phyloP scores from a whole-genome alignment of 2,888 invertebrate species.

The Drosophila neoperkinsi region DNA sequence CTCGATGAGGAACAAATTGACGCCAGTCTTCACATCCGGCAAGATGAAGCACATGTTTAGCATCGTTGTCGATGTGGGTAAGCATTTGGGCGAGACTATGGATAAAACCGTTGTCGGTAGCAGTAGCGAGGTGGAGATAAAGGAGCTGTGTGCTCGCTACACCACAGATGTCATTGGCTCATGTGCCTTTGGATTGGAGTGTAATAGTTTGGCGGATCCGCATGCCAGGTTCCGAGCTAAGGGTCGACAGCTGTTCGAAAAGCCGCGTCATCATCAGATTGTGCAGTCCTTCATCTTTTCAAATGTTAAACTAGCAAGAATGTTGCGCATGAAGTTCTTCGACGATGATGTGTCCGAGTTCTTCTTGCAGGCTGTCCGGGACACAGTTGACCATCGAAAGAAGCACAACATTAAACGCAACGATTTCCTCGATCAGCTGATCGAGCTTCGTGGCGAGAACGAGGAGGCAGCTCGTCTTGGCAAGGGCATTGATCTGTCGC shows the following conservation, averaged over 20 bases:
- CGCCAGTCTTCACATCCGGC: constrained; percentile 86
- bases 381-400: constrained; percentile 84
- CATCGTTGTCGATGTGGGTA: constrained; percentile 50
- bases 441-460: constrained; percentile 78
- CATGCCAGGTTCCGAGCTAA: constrained; percentile 80
- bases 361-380: constrained; percentile 84
- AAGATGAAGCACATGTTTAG: constrained; percentile 86
- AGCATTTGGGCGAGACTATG: constrained; percentile 34
- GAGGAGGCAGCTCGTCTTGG: constrained; percentile 41
- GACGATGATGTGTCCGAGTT: constrained; percentile 70
- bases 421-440: constrained; percentile 86
- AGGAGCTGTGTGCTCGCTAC: constrained; percentile 85
- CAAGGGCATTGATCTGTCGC: constrained; percentile 60
- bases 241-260: constrained; percentile 66
- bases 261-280: constrained; percentile 51
- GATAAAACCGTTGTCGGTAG: not conserved
- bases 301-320: constrained; percentile 61
- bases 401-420: constrained; percentile 82
- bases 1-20: constrained; percentile 84
- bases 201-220: constrained; percentile 84
- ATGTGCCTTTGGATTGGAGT: constrained; percentile 86
- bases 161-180: constrained; percentile 86
- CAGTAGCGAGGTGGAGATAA: constrained; percentile 82
- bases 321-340: constrained; percentile 60
- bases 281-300: constrained; percentile 61